A percentile compares a stretch with the other conserved stretches of the same genome.
phyloP scores from a whole-genome alignment of 2,113 vertebrate species.

The Cettia cetti region DNA sequence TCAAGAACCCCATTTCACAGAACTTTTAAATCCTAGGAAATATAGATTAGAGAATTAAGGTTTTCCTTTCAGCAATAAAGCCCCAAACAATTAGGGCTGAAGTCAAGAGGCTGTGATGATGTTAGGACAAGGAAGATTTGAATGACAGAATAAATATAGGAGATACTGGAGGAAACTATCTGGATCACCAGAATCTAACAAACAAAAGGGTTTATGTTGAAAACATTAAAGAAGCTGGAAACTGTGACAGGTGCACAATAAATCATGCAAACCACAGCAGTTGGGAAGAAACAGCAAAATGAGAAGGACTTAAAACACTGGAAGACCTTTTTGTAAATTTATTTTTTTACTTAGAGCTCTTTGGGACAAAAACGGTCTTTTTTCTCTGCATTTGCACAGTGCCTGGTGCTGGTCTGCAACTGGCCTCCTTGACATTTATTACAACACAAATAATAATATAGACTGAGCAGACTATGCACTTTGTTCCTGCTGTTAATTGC shows the following conservation, averaged over 20 bases:
- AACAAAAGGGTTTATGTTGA: not conserved
- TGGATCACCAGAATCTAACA: not conserved
- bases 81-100: not conserved
- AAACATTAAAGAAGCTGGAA: slow-evolving; percentile 34
- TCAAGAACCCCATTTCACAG: not conserved
- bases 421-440: slow-evolving; percentile 21
- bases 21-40: not conserved
- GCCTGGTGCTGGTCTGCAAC: slow-evolving; percentile 8
- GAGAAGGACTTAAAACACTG: not conserved
- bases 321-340: not conserved
- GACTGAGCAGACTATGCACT: slow-evolving; percentile 49
- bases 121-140: not conserved
- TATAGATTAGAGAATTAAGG: not conserved
- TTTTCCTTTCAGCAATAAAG: not conserved
- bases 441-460: slow-evolving; percentile 58
- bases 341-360: not conserved
- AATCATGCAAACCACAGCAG: slow-evolving; percentile 51
- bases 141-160: not conserved
- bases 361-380: not conserved
- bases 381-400: not conserved
- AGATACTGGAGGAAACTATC: not conserved
- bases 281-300: not conserved
- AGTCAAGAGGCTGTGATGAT: not conserved
- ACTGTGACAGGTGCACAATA: slow-evolving; percentile 33
- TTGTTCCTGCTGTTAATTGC: slow-evolving; percentile 65